phyloP scores from a whole-genome alignment of 2,113 vertebrate species.

The Brienomyrus longianalis region DNA sequence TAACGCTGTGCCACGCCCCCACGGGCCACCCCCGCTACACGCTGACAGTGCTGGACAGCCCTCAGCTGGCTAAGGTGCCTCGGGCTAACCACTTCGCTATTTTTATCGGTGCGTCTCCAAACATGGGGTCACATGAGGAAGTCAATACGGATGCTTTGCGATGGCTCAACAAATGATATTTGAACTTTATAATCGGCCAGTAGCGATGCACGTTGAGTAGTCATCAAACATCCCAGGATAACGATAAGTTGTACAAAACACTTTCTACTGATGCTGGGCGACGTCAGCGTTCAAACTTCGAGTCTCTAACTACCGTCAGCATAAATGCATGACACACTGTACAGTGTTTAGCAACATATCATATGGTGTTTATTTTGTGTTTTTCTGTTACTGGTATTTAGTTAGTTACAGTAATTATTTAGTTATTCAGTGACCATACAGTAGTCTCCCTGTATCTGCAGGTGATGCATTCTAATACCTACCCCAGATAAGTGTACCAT shows the following conservation, averaged over 20 bases:
- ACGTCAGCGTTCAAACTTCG: not conserved
- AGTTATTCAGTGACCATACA: not conserved
- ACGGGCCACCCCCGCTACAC: constrained; percentile 78
- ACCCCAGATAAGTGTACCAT: not conserved
- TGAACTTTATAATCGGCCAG: not conserved
- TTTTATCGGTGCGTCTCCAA: constrained; percentile 81
- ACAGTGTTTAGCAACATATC: not conserved
- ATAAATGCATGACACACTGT: not conserved
- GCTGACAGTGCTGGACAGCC: constrained; percentile 77
- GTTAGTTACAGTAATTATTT: not conserved
- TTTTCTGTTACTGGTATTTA: not conserved
- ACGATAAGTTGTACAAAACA: not conserved
- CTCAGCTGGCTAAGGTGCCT: constrained; percentile 64
- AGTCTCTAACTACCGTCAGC: not conserved
- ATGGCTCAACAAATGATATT: not conserved
- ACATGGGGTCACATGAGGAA: not conserved
- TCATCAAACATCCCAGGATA: not conserved
- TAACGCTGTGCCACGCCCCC: constrained; percentile 74
- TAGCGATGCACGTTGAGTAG: not conserved
- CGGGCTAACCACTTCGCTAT: constrained; percentile 81
- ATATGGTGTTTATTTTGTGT: not conserved
- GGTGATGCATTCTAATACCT: not conserved
- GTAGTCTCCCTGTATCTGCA: not conserved
- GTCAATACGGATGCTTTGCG: not conserved
- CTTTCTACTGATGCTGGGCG: not conserved